Evolutionary conservation across 1,140 invertebrate species (phyloP), one percentile per base, ranked within the genome.

Genomic region (Pseudomyrmex sp.): DNA sequence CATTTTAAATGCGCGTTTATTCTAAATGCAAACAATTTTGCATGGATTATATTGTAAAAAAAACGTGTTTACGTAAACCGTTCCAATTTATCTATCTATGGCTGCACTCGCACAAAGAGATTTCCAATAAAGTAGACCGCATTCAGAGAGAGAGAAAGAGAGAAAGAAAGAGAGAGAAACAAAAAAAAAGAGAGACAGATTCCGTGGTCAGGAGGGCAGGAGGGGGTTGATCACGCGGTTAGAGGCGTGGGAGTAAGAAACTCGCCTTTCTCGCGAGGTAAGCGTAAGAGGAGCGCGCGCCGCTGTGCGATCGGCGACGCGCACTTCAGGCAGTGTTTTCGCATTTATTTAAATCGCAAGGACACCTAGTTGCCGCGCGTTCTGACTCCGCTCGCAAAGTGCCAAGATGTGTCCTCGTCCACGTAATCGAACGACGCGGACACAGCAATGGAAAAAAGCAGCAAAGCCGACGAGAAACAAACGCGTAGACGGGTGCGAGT

Each of bases 281-380:
- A 83, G 48, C 77, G 85, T 70, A 70, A 75, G 85, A 87, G 77
- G 75, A 87, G 77, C 76, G 88, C 85, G 72, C 35, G 35, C 35
- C 35, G 83, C 86, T n/a, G 75, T 63, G 70, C 52, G 83, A 77
- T 75, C 83, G 89, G 85, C 87, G 88, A 77, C 68, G 83, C 69
- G 85, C 83, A 74, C 83, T 0, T 18, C 18, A 90, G 84, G 83
- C 85, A 87, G 79, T 91, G 88, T 93, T 93, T 92, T 93, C 90
- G 90, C 91, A 92, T 93, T 93, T 93, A 93, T 93, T 93, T 93
- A 92, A 93, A 91, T 91, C 91, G 88, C 93, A 93, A 93, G 93
- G 92, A 93, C 92, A 93, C 84, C 91, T 93, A 92, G 92, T 93
- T 90, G 76, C 15, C 65, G 15, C 63, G 88, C 90, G 91, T 91